phyloP scores from a whole-genome alignment of 2,113 vertebrate species.

The Entosphenus tridentatus region DNA sequence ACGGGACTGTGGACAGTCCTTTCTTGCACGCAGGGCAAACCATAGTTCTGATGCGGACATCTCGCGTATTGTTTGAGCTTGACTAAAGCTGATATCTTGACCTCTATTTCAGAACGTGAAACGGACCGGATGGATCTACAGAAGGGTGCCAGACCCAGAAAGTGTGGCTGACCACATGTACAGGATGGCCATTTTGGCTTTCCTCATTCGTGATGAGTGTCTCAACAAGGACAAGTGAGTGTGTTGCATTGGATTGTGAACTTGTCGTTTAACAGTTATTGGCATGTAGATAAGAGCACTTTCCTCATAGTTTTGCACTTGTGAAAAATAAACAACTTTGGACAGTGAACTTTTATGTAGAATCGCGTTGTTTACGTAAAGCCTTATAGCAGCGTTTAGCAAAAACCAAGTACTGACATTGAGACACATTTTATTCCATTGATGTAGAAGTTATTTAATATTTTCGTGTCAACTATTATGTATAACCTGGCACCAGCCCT shows the following conservation, averaged over 20 bases:
- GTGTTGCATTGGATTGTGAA: too few species aligned
- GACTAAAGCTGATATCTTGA: rapidly evolving
- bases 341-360: background rate
- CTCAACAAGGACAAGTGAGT: constrained; percentile 58
- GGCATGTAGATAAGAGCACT: background rate
- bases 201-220: constrained; percentile 44
- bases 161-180: constrained; percentile 97
- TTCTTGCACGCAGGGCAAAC: too few species aligned
- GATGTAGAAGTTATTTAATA: too few species aligned
- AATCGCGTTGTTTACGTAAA: background rate
- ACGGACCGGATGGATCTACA: constrained; percentile 81
- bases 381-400: background rate
- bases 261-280: constrained; percentile 1
- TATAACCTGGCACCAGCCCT: too few species aligned
- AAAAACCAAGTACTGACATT: background rate
- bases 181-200: constrained; percentile 81
- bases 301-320: background rate
- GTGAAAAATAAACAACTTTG: background rate
- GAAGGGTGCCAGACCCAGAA: constrained; percentile 48
- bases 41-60: too few species aligned
- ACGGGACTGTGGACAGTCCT: too few species aligned
- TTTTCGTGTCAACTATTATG: too few species aligned
- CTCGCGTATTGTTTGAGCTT: too few species aligned
- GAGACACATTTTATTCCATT: too few species aligned
- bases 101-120: constrained; percentile 36